phyloP scores from a whole-genome alignment of 2,888 invertebrate genomes.

The Drosophila recens region DNA sequence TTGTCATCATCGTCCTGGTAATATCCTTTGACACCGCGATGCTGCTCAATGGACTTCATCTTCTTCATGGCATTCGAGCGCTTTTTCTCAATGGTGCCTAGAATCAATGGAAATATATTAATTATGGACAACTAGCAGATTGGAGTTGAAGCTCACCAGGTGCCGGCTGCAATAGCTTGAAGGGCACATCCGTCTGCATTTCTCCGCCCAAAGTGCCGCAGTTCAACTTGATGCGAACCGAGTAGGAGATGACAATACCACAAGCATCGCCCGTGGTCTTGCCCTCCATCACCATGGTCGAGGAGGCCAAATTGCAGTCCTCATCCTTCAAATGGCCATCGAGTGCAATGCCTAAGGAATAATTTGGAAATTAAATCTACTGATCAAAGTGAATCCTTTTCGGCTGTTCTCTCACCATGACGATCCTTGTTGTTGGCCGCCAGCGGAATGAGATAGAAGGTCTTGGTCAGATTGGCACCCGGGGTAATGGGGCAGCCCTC shows the following conservation, averaged over 20 bases:
- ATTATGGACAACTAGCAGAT: background rate
- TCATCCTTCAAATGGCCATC: constrained; percentile 96
- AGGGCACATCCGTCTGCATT: constrained; percentile 94
- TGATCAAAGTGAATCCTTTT: background rate
- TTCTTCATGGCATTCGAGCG: constrained; percentile 92
- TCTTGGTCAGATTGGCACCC: constrained; percentile 94
- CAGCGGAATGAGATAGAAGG: constrained; percentile 93
- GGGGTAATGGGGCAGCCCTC: constrained; percentile 98
- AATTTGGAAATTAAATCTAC: background rate
- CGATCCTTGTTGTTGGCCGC: constrained; percentile 95
- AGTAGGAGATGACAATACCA: constrained; percentile 96
- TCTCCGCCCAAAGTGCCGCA: constrained; percentile 96
- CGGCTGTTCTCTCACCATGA: constrained; percentile 86
- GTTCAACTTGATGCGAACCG: constrained; percentile 93
- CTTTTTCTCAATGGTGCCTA: constrained; percentile 90
- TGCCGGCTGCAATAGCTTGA: constrained; percentile 94
- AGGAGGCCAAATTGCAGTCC: constrained; percentile 95
- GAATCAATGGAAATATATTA: background rate
- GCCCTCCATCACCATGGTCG: constrained; percentile 92
- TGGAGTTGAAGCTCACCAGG: constrained; percentile 87
- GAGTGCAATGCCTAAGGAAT: constrained; percentile 90
- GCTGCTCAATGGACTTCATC: constrained; percentile 93
- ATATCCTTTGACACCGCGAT: constrained; percentile 92
- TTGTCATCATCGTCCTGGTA: constrained; percentile 96
- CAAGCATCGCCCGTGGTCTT: constrained; percentile 93